These are phyloP conservation scores for Pseudolaguvia tuberculata DNA, from an alignment of 2,113 vertebrate genomes.

Conservation along the genomic window DNA sequence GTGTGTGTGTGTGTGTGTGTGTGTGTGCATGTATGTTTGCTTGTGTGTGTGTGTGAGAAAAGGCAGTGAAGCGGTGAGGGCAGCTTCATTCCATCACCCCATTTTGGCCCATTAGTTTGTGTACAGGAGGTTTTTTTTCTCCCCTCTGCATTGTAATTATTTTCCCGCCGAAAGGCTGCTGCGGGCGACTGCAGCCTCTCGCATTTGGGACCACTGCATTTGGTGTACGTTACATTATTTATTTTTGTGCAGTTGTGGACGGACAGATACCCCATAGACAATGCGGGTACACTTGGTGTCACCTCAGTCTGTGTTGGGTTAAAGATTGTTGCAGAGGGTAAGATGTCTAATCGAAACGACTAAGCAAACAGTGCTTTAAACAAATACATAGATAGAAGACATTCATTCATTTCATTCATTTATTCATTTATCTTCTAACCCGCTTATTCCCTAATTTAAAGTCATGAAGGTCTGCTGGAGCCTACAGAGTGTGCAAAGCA, in stretches of 20 bases:
- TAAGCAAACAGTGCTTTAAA: conserved; percentile 17
- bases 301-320: conserved; percentile 48
- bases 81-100: conserved; percentile 68
- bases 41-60: conserved; percentile 44
- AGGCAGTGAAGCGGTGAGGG: conserved; percentile 61
- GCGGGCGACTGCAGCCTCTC: conserved; percentile 70
- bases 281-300: conserved; percentile 66
- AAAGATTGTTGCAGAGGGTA: background rate
- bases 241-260: conserved; percentile 64
- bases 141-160: conserved; percentile 73
- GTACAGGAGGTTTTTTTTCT: conserved; percentile 57
- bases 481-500: too few species aligned
- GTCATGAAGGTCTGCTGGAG: too few species aligned
- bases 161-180: conserved; percentile 77
- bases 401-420: too few species aligned
- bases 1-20: conserved; percentile 24
- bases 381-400: too few species aligned
- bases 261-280: conserved; percentile 67
- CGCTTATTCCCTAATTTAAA: too few species aligned
- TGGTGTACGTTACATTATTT: conserved; percentile 76
- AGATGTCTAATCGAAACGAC: conserved; percentile 25
- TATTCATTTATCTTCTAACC: too few species aligned
- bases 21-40: conserved; percentile 6
- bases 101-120: conserved; percentile 69
- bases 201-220: conserved; percentile 71